Base-by-base conservation (phyloP, 2,797 vertebrate species). In the Chelon auratus region DNA sequence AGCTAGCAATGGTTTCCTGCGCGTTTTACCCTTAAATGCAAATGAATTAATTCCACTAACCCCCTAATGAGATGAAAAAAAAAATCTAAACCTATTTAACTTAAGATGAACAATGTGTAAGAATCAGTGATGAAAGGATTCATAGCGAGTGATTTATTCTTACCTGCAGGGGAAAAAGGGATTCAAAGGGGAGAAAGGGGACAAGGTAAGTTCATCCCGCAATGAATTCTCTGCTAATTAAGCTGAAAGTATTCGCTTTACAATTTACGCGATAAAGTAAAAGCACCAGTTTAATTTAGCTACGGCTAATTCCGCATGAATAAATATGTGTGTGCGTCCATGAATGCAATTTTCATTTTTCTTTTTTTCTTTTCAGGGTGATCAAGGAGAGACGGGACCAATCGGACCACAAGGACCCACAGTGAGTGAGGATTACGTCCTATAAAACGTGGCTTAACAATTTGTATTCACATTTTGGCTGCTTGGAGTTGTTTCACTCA, bases 141-240 rank as follows among this genome's bases (percentile, higher is more conserved):
- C 15, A 75, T 17, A 64, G 24, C 1, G 22, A 43, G 26, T 78
- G 30, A 42, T 84, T 82, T 83, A 71, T 88, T 79, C 91, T 77
- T 80, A 59, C 74, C 72, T 89, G 62, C 83, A 96, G 96, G 96
- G 96, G 24, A 96, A 96, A 88, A 95, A 93, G 75, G 96, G 96
- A 68, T 64, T 92, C 62, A 94, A 94, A 87, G 96, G 95, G 33
- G 90, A 95, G 13, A 92, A 90, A 77, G 96, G 96, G 8, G 90
- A 94, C 82, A 96, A 95, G 94, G 95, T 96, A 82, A 92, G 89
- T 59, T 72, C 58, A 72, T 52, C 61, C 61, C 26, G 63, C 24
- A 57, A 17, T 71, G 61, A 7, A 8, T 54, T 75, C 20, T 45
- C 14, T 53, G 13, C 47, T 42, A 30, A 62, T 80, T 30, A 45